Percentiles rank a stretch among this genome's conserved stretches.
phyloP scores from a whole-genome alignment of 2,888 invertebrate genomes.

The Cataglyphis cursor region DNA sequence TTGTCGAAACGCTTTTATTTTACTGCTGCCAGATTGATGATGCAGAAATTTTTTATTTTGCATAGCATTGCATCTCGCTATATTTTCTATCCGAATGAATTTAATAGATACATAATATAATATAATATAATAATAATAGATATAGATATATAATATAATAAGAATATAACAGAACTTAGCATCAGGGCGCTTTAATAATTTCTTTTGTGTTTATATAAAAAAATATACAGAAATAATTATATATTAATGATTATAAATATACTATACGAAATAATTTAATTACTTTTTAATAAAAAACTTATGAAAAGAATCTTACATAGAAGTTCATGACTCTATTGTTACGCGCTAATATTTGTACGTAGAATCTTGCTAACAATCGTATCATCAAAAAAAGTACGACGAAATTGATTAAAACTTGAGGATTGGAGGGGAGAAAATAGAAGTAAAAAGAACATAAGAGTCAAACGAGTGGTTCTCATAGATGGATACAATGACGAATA shows the following conservation, averaged over 20 bases:
- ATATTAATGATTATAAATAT: background rate
- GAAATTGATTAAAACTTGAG: slow-evolving; percentile 5
- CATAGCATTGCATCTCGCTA: background rate
- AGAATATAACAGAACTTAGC: background rate
- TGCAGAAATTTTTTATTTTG: background rate
- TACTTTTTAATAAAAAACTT: no score
- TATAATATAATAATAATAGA: no score
- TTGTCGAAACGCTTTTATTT: background rate
- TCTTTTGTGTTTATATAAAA: background rate
- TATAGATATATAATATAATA: no score
- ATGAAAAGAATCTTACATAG: no score
- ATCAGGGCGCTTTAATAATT: background rate
- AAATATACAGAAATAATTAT: background rate
- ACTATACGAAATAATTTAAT: no score
- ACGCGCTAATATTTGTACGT: background rate
- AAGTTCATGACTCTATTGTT: background rate
- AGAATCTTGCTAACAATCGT: background rate
- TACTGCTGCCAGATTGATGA: background rate
- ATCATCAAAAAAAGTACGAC: background rate
- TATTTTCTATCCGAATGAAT: background rate
- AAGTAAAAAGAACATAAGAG: background rate
- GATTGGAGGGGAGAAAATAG: background rate
- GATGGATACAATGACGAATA: slow-evolving; percentile 25
- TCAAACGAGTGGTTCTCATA: background rate
- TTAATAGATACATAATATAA: background rate